Evolutionary conservation across 2,888 invertebrate genomes (phyloP).

Genomic region (Salpingus planirostris): DNA sequence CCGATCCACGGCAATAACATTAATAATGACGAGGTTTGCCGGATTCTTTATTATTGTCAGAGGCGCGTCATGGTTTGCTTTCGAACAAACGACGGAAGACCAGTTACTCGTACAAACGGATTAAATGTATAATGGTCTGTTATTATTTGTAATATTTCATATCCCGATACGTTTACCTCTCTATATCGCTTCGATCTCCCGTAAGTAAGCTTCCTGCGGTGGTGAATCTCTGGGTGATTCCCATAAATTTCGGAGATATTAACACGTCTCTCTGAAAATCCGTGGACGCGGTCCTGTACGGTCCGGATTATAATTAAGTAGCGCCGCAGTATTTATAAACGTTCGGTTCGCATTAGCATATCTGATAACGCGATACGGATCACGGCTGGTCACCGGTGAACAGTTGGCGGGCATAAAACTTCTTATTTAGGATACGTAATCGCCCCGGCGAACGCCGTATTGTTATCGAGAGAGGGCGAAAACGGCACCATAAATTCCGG

Average conservation of each 20-base stretch:
- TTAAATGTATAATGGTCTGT: slow-evolving; percentile 32
- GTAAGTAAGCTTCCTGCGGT: too few species aligned
- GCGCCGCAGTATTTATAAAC: slow-evolving; percentile 24
- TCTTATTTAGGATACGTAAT: slow-evolving; percentile 23
- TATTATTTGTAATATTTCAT: slow-evolving; percentile 38
- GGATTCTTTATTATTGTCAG: slow-evolving; percentile 16
- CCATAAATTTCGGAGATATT: slow-evolving; percentile 8
- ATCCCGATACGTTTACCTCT: not conserved
- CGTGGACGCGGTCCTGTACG: slow-evolving; percentile 2
- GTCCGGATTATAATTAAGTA: slow-evolving; percentile 27
- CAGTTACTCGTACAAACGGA: slow-evolving; percentile 31
- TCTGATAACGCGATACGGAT: slow-evolving; percentile 28
- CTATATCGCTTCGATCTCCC: too few species aligned
- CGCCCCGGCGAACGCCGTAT: slow-evolving; percentile 23
- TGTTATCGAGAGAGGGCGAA: slow-evolving; percentile 34
- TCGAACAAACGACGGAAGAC: slow-evolving; percentile 39
- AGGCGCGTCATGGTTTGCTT: slow-evolving; percentile 37
- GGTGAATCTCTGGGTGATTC: too few species aligned
- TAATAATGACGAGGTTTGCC: slow-evolving; percentile 12
- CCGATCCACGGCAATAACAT: too few species aligned
- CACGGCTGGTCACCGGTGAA: slow-evolving; percentile 22
- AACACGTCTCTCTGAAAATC: slow-evolving; percentile 12
- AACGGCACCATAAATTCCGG: slow-evolving; percentile 34
- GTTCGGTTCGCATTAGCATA: slow-evolving; percentile 29
- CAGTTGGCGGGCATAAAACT: slow-evolving; percentile 25